Percentiles rank a stretch among this genome's conserved stretches.
phyloP scores from a whole-genome alignment of 2,888 invertebrate genomes.

The Gastracanthus pulcherrimus region DNA sequence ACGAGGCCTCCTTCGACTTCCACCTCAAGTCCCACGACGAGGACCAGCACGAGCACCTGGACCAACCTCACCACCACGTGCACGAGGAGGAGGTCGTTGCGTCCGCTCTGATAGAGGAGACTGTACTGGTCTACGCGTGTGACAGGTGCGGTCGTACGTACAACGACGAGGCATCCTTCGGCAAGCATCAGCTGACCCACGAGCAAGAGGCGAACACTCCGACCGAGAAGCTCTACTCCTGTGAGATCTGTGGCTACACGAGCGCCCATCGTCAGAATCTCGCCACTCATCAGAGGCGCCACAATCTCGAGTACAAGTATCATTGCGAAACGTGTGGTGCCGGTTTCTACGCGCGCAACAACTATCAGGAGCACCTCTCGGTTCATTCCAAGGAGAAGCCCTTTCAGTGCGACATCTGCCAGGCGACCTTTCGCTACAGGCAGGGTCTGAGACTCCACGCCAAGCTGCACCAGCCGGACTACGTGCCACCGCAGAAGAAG shows the following conservation, averaged over 20 bases:
- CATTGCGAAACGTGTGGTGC: slow-evolving; percentile 73
- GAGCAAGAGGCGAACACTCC: slow-evolving; percentile 56
- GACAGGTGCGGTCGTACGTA: slow-evolving; percentile 64
- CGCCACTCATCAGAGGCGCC: slow-evolving; percentile 68
- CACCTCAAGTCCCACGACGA: slow-evolving; percentile 64
- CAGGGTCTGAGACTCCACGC: slow-evolving; percentile 74
- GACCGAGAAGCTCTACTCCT: slow-evolving; percentile 66
- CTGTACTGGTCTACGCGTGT: slow-evolving; percentile 62
- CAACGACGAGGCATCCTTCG: slow-evolving; percentile 57
- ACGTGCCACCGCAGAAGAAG: slow-evolving; percentile 75
- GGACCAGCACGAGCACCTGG: slow-evolving; percentile 15
- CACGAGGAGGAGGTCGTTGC: neutral
- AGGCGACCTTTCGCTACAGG: slow-evolving; percentile 74
- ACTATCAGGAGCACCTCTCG: slow-evolving; percentile 70
- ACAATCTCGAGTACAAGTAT: slow-evolving; percentile 72
- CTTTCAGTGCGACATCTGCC: slow-evolving; percentile 74
- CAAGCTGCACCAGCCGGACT: slow-evolving; percentile 75
- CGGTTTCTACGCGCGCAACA: slow-evolving; percentile 70
- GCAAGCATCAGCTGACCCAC: slow-evolving; percentile 62
- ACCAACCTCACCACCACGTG: slow-evolving; percentile 16
- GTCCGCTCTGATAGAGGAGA: slow-evolving; percentile 20
- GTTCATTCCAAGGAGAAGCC: slow-evolving; percentile 71
- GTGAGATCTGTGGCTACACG: slow-evolving; percentile 71
- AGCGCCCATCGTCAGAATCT: slow-evolving; percentile 69
- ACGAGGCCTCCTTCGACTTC: slow-evolving; percentile 59